These are phyloP conservation scores for Danio kyathit DNA, from an alignment of 2,797 vertebrate species.

Conservation along the genomic window DNA sequence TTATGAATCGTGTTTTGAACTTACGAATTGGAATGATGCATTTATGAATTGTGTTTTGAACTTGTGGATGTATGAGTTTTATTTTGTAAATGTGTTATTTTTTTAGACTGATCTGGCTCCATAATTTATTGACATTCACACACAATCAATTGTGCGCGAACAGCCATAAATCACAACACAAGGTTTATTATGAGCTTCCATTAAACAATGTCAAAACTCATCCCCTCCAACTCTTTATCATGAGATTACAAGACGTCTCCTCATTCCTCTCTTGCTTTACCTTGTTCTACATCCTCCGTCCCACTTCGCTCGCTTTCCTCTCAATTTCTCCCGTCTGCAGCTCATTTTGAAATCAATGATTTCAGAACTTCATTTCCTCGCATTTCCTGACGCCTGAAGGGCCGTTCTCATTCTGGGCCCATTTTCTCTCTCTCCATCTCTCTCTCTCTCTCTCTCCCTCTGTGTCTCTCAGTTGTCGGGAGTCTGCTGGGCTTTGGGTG, in stretches of 20 bases:
- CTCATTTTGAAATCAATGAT: conserved; percentile 86
- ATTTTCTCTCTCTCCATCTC: conserved; percentile 70
- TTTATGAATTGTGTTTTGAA: too few relatives aligned
- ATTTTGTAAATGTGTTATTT: too few relatives aligned
- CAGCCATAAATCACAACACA: conserved; percentile 28
- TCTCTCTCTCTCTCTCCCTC: conserved; percentile 77
- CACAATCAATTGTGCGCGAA: conserved; percentile 5
- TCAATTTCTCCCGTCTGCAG: conserved; percentile 63
- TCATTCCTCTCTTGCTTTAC: conserved; percentile 22
- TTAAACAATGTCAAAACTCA: conserved; percentile 38
- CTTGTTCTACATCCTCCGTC: conserved; percentile 21
- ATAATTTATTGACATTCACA: background rate
- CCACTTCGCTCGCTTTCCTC: conserved; percentile 14
- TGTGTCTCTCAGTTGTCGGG: conserved; percentile 33
- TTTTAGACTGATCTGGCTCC: too few relatives aligned
- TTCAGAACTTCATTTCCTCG: conserved; percentile 83
- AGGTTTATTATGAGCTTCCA: conserved; percentile 36
- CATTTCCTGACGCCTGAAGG: conserved; percentile 77
- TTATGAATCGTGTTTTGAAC: too few relatives aligned
- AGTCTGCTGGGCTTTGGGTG: conserved; percentile 72
- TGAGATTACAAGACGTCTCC: conserved; percentile 33
- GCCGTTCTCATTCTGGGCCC: conserved; percentile 76
- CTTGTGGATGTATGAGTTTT: too few relatives aligned
- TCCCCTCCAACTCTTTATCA: conserved; percentile 43
- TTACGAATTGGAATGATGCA: too few relatives aligned